Base-by-base conservation (phyloP, 1,140 invertebrate species). In the Leptonema lineaticorne region DNA sequence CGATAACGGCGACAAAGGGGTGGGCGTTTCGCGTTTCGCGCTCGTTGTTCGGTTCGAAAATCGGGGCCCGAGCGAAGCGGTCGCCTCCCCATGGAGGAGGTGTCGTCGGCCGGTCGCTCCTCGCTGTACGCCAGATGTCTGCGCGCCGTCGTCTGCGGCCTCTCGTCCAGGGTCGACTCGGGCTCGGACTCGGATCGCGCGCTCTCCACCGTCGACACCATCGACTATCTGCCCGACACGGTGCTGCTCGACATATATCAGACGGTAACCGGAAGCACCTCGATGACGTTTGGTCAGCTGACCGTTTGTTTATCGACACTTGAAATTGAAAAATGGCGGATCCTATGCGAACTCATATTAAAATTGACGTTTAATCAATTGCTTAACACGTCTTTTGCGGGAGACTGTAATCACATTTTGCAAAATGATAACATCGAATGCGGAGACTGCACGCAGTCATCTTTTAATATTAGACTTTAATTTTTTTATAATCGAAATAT, bases 231-330 rank as follows among this genome's bases (percentile, higher is more conserved):
- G 48, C 63, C 63, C 27, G 63, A 66, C 50, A 22, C 29, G 1
- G 63, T 66, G 29, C 48, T 66, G n/a, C 48, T 66, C 28, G 63
- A 66, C 48, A 27, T 66, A 9, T 66, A 66, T 41, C 20, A 26
- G 18, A 45, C 28, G 63, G 63, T 66, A 45, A 1, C 29, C 30
- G 30, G 5, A 5, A 6, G 11, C 30, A 5, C 30, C 5, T 11
- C 30, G 5, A 33, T 16, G 3, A 9, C 37, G 2, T 16, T 1
- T 11, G 1, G 11, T 16, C 37, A 9, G 2, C 37, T 2, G 2
- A 9, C 9, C 2, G 16, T 41, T 2, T 41, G 11, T 16, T 14
- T 41, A 14, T 41, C 16, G 37, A 41, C 37, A 16, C 16, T 41
- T 11, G 37, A 41, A 41, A 16, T 16, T 41, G 37, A 41, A 14